Conservation (phyloP, 2,113 vertebrate species). For the Myotis brandtii region DNA sequence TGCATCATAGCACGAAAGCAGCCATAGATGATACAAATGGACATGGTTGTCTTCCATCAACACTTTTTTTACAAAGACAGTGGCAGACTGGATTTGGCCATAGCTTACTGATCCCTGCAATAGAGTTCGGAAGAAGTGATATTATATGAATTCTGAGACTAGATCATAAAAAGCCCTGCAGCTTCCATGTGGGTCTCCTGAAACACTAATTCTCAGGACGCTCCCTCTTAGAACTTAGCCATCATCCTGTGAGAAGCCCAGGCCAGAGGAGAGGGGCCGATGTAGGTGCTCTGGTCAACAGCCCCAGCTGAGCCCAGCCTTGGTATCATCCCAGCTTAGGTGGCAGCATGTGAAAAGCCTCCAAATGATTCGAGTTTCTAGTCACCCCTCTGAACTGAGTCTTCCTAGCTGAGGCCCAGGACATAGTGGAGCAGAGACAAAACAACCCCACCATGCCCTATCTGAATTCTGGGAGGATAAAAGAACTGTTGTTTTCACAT, state of each 20-base stretch:
- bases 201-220: neutral
- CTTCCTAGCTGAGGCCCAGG: neutral
- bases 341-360: neutral
- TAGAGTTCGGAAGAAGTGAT: neutral
- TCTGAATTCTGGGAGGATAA: neutral
- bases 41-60: neutral
- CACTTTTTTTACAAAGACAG: neutral
- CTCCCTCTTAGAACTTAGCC: neutral
- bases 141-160: neutral
- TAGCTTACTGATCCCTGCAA: neutral
- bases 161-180: neutral
- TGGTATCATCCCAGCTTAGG: neutral
- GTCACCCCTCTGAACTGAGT: neutral
- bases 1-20: neutral
- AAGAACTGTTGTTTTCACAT: conserved; percentile 2
- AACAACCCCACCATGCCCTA: neutral
- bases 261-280: neutral
- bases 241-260: neutral
- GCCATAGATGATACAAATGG: neutral
- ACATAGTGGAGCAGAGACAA: neutral
- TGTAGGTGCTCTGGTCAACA: neutral
- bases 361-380: neutral
- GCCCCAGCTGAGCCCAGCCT: neutral
- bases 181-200: neutral
- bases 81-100: neutral